Percentiles rank a stretch among this genome's conserved stretches.
phyloP scores from a whole-genome alignment of 2,113 vertebrate species.

The Heloderma charlesbogerti region DNA sequence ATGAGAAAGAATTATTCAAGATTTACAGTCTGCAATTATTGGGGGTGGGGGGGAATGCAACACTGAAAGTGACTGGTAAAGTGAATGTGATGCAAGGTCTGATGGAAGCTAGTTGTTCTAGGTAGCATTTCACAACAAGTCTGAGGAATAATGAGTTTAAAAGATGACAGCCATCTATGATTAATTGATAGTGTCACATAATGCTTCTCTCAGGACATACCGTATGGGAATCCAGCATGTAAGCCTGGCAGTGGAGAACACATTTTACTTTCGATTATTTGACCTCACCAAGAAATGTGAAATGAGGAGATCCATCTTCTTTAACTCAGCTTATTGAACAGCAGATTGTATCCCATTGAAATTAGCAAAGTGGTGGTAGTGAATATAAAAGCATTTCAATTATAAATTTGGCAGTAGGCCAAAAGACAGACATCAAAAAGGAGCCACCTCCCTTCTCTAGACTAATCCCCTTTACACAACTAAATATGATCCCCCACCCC shows the following conservation, averaged over 20 bases:
- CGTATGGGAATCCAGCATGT: neutral
- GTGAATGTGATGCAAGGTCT: neutral
- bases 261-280: constrained; percentile 1
- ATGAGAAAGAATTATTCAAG: neutral
- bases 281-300: constrained; percentile 18
- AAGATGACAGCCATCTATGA: constrained; percentile 12
- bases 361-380: constrained; percentile 32
- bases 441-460: too few species aligned
- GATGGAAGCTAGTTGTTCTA: neutral
- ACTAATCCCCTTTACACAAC: too few species aligned
- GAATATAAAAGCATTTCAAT: neutral
- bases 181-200: rapidly evolving
- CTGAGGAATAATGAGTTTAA: neutral
- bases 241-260: neutral
- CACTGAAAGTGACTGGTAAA: neutral
- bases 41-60: neutral
- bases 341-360: constrained; percentile 42
- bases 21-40: neutral
- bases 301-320: constrained; percentile 40
- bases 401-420: neutral
- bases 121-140: neutral
- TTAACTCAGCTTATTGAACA: neutral
- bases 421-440: too few species aligned
- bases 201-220: neutral
- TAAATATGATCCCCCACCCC: too few species aligned